phyloP scores from a whole-genome alignment of 2,888 invertebrate species.

The Coecobrya sp. region DNA sequence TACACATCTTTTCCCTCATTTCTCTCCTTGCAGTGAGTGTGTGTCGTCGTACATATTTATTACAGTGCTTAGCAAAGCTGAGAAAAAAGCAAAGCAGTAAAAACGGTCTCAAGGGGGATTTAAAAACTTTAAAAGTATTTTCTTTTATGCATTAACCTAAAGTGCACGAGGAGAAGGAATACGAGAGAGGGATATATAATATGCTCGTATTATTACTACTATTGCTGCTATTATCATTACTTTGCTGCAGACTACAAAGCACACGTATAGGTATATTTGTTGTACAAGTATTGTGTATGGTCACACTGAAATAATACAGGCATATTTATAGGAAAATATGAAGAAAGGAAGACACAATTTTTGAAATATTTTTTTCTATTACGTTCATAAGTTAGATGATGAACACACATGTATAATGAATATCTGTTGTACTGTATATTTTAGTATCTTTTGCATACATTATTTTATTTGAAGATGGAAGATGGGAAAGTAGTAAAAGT shows the following conservation, averaged over 20 bases:
- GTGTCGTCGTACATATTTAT: constrained; percentile 61
- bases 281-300: background rate
- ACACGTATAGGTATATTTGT: background rate
- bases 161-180: constrained; percentile 51
- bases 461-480: constrained; percentile 51
- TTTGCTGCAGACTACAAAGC: background rate
- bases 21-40: constrained; percentile 26
- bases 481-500: constrained; percentile 66
- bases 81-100: constrained; percentile 70
- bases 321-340: background rate
- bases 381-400: background rate
- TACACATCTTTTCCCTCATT: constrained; percentile 41
- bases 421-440: background rate
- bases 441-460: background rate
- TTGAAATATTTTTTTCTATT: background rate
- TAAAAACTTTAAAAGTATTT: constrained; percentile 78
- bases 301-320: background rate
- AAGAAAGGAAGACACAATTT: background rate
- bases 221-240: constrained; percentile 32
- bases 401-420: background rate
- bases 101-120: constrained; percentile 75
- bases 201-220: constrained; percentile 1
- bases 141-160: constrained; percentile 66
- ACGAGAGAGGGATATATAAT: constrained; percentile 31
- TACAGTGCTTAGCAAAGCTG: constrained; percentile 60